phyloP scores from a whole-genome alignment of 2,113 vertebrate genomes.

The Oryzias curvinotus region DNA sequence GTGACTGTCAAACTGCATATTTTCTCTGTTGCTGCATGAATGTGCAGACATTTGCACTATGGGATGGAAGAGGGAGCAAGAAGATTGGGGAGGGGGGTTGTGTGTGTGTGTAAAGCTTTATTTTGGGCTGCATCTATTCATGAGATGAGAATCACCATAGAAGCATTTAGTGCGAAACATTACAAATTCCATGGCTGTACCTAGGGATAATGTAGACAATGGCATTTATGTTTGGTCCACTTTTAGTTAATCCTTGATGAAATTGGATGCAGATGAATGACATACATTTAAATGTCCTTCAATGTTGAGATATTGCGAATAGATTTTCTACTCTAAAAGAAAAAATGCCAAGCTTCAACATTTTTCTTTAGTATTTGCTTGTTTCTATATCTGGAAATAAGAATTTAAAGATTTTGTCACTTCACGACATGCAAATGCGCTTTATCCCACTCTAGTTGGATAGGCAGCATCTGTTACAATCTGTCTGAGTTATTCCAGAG shows the following conservation, averaged over 20 bases:
- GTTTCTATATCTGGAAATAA: constrained; percentile 4
- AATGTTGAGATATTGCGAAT: too few relatives aligned
- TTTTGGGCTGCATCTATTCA: constrained; percentile 47
- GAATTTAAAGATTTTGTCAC: constrained; percentile 16
- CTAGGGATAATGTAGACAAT: constrained; percentile 45
- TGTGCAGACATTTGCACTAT: constrained; percentile 52
- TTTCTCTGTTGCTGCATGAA: constrained; percentile 60
- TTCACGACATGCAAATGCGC: constrained; percentile 45
- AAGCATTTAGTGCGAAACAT: constrained; percentile 44
- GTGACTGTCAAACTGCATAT: constrained; percentile 67
- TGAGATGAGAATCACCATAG: constrained; percentile 48
- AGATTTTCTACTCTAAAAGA: too few relatives aligned
- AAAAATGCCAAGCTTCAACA: not conserved
- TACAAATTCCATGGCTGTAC: constrained; percentile 32
- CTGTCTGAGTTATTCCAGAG: constrained; percentile 40
- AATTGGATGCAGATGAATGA: constrained; percentile 5
- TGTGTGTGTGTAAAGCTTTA: constrained; percentile 26
- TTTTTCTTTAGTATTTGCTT: not conserved
- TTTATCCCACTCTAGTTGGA: constrained; percentile 22
- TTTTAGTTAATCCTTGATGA: constrained; percentile 25
- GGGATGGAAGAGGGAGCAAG: constrained; percentile 11
- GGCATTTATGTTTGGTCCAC: constrained; percentile 23
- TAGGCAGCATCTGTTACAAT: constrained; percentile 34
- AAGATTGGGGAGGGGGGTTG: not conserved
- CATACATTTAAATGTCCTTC: too few relatives aligned